Evolutionary conservation across 2,113 vertebrate species (phyloP).

Genomic region (Limanda limanda): DNA sequence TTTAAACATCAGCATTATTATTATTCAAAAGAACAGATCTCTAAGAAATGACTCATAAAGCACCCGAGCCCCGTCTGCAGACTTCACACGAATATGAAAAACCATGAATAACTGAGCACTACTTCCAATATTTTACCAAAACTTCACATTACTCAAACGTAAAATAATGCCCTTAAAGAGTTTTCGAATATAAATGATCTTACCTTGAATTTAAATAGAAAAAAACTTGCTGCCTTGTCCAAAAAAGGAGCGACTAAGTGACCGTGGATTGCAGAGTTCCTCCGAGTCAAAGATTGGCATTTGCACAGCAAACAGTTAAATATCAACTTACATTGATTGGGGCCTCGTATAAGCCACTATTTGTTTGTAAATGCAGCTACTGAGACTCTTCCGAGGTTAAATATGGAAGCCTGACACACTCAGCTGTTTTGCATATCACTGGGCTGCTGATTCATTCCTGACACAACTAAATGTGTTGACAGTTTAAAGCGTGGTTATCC

Average conservation of each 20-base stretch:
- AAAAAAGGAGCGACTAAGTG: constrained; percentile 74
- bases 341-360: constrained; percentile 73
- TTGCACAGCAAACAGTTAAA: constrained; percentile 80
- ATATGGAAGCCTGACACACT: constrained; percentile 39
- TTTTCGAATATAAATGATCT: constrained; percentile 23
- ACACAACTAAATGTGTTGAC: constrained; percentile 15
- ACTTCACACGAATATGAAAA: neutral
- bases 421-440: constrained; percentile 26
- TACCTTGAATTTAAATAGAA: constrained; percentile 78
- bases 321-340: constrained; percentile 85
- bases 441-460: constrained; percentile 10
- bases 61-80: neutral
- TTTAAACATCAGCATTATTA: too few relatives aligned
- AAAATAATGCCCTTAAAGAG: neutral
- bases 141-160: neutral
- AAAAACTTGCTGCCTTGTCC: constrained; percentile 72
- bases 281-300: constrained; percentile 74
- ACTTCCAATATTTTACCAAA: neutral
- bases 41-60: neutral
- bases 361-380: constrained; percentile 75
- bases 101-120: neutral
- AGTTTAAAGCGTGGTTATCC: constrained; percentile 21
- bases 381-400: constrained; percentile 63
- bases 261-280: constrained; percentile 68
- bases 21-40: neutral